Base-by-base conservation (phyloP, 2,113 vertebrate species). In the Reinhardtius hippoglossoides region DNA sequence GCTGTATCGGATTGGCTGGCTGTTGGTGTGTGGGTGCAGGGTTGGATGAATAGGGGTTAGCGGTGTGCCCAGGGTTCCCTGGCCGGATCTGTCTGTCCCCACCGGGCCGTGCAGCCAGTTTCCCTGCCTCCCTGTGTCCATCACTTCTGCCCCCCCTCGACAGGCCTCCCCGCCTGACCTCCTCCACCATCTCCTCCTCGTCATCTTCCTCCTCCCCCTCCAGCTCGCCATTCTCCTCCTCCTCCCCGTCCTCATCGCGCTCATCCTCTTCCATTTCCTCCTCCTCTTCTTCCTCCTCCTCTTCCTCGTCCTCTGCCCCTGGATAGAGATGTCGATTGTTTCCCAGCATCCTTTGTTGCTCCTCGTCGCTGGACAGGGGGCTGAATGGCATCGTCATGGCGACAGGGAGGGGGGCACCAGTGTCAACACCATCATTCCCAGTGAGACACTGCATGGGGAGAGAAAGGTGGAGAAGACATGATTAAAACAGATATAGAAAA, bases 361-460 rank as follows among this genome's bases (percentile, higher is more conserved):
- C 96, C 94, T 97, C 96, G 95, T 96, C 96, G 84, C 96, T 97
- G 87, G 96, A 96, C 90, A 95, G 95, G 88, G 95, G 96, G 94
- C 96, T 97, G 92, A 96, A 95, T 82, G 96, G 96, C 97, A 97
- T 97, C 58, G 93, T 97, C 94, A 95, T 95, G 95, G 95, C 92
- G 93, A 96, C 94, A 94, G 86, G 85, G 94, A 91, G 83, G 91
- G 89, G 72, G 78, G 91, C 92, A 91, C 88, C 91, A 92, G 92
- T 87, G 92, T 92, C 94, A 93, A 93, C 86, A 60, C 85, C 94
- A 94, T 95, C 93, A 91, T 94, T 90, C 88, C 87, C 72, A 85
- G 81, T 88, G 86, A 93, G 80, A 81, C 92, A 88, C 94, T 95
- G 84, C 14, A 44, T 0, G 37, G 60, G 58, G 52, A 55, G 42